A percentile compares a stretch with the other conserved stretches of the same genome.
Conservation (phyloP, 2,888 invertebrate genomes). For the Diloba caeruleocephala region DNA sequence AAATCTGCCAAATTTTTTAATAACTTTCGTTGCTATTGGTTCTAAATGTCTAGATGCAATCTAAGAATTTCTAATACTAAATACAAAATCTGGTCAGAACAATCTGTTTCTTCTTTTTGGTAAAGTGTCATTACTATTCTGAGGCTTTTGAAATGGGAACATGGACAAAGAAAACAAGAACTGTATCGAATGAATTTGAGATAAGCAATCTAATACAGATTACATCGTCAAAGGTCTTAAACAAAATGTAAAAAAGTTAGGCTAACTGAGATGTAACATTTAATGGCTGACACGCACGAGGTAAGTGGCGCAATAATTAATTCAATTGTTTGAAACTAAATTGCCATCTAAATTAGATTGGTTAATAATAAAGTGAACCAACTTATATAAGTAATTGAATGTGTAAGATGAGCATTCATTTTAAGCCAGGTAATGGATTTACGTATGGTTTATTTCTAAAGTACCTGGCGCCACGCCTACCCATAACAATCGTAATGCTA, state of each 20-base stretch:
- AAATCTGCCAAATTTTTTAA: neutral
- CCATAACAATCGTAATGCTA: too few species aligned
- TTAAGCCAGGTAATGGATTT: slow-evolving; percentile 22
- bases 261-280: slow-evolving; percentile 25
- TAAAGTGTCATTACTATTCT: slow-evolving; percentile 10
- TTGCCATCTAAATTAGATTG: slow-evolving; percentile 46
- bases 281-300: slow-evolving; percentile 31
- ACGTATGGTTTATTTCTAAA: too few species aligned
- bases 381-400: slow-evolving; percentile 42
- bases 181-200: slow-evolving; percentile 19
- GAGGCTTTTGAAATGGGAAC: slow-evolving; percentile 9
- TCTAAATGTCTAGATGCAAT: slow-evolving; percentile 15
- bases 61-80: slow-evolving; percentile 6
- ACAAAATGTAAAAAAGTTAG: slow-evolving; percentile 23
- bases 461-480: too few species aligned
- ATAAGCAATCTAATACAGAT: slow-evolving; percentile 23
- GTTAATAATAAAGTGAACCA: slow-evolving; percentile 42
- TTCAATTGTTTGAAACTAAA: slow-evolving; percentile 55
- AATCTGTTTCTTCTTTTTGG: slow-evolving; percentile 2
- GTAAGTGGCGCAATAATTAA: slow-evolving; percentile 38
- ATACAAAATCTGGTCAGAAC: slow-evolving; percentile 5
- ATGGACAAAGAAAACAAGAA: slow-evolving; percentile 14
- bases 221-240: slow-evolving; percentile 19
- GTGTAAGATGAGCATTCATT: slow-evolving; percentile 35
- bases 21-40: slow-evolving; percentile 12